These are phyloP conservation scores for Drosophila multiciliata DNA, from an alignment of 2,888 invertebrate species.

Conservation along the genomic window DNA sequence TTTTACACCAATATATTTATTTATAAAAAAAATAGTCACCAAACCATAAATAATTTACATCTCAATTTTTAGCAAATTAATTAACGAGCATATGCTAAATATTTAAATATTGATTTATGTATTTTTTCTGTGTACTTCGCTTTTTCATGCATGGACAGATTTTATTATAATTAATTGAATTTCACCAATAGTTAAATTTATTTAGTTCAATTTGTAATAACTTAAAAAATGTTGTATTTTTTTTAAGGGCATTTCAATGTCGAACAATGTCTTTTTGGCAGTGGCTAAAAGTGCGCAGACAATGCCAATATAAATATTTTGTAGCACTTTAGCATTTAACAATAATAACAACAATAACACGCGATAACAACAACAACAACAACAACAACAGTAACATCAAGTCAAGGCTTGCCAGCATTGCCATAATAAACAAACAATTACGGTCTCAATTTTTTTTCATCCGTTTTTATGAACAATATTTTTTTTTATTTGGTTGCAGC, in stretches of 20 bases:
- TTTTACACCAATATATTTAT: background rate
- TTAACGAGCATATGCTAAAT: no score
- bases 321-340: constrained; percentile 69
- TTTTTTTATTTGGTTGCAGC: constrained; percentile 3
- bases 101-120: no score
- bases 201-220: background rate
- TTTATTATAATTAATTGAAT: no score
- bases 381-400: constrained; percentile 44
- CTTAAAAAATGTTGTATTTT: background rate
- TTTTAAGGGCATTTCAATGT: constrained; percentile 18
- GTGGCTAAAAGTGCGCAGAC: constrained; percentile 36
- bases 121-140: no score
- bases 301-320: constrained; percentile 71
- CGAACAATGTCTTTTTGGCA: background rate
- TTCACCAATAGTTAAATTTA: no score
- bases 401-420: constrained; percentile 29
- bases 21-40: no score
- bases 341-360: constrained; percentile 56
- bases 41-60: no score
- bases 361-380: constrained; percentile 40
- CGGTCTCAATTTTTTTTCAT: constrained; percentile 56
- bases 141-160: no score
- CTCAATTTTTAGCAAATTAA: no score
- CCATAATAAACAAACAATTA: constrained; percentile 84
- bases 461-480: constrained; percentile 1